These are phyloP conservation scores for Drosophila fungiperda DNA, from an alignment of 2,888 invertebrate genomes.

Conservation along the genomic window DNA sequence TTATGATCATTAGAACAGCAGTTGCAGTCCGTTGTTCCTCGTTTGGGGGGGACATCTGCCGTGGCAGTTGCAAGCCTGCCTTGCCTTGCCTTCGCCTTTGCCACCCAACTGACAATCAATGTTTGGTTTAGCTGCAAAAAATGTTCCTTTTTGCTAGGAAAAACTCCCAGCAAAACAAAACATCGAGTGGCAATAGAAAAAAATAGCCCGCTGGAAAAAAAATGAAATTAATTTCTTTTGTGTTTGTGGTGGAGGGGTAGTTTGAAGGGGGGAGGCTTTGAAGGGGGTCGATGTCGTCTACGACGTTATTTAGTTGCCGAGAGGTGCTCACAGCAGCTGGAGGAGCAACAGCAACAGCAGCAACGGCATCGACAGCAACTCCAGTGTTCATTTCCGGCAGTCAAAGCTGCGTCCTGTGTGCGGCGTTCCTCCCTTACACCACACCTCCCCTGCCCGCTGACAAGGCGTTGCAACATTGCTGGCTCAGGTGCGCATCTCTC, in stretches of 20 bases:
- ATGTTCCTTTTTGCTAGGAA: conserved; percentile 52
- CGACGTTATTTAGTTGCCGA: conserved; percentile 56
- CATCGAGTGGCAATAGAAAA: conserved; percentile 61
- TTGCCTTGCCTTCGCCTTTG: conserved; percentile 1
- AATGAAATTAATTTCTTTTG: conserved; percentile 85
- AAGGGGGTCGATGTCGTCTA: conserved; percentile 14
- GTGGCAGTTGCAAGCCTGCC: conserved; percentile 13
- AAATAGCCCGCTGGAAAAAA: conserved; percentile 60
- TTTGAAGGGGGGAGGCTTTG: not conserved
- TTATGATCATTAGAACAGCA: conserved; percentile 25
- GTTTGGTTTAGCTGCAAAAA: conserved; percentile 78
- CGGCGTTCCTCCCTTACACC: not conserved
- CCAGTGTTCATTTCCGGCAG: conserved; percentile 79
- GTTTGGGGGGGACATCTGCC: conserved; percentile 8
- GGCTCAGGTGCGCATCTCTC: conserved; percentile 61
- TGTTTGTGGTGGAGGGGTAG: conserved; percentile 59
- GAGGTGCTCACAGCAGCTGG: conserved; percentile 20
- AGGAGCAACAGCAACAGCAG: conserved; percentile 24
- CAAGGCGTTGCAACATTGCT: conserved; percentile 20
- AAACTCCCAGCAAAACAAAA: conserved; percentile 65
- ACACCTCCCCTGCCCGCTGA: conserved; percentile 3
- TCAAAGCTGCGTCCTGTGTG: conserved; percentile 75
- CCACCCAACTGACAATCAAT: conserved; percentile 76
- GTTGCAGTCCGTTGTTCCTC: conserved; percentile 21
- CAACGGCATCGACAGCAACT: conserved; percentile 46